phyloP scores from a whole-genome alignment of 2,797 vertebrate species.

The Pantherophis alleghaniensis region DNA sequence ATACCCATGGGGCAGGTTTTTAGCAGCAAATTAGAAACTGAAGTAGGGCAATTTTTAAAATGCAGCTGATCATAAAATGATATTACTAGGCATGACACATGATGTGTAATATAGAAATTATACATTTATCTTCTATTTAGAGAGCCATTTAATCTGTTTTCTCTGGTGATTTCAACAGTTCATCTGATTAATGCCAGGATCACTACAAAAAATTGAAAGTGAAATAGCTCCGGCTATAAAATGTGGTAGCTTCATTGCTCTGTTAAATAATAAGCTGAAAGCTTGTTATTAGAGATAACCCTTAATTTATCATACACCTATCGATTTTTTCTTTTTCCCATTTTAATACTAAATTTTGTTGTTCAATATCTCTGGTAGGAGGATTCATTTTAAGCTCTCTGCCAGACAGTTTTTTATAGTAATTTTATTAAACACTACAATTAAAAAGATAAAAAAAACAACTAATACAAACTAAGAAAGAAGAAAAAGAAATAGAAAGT shows the following conservation, averaged over 20 bases:
- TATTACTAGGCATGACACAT: conserved; percentile 21
- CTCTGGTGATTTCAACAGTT: conserved; percentile 36
- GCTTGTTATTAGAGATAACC: conserved; percentile 17
- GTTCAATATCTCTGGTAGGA: conserved; percentile 14
- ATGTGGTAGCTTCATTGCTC: conserved; percentile 27
- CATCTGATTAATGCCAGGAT: conserved; percentile 51
- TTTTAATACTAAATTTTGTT: conserved; percentile 1
- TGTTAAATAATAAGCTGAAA: conserved; percentile 48
- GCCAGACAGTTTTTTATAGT: neutral
- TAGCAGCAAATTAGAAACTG: conserved; percentile 13
- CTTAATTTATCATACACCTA: conserved; percentile 17
- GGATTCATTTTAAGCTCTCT: neutral
- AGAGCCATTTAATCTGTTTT: conserved; percentile 51
- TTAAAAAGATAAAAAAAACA: neutral
- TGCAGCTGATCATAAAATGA: neutral
- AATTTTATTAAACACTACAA: neutral
- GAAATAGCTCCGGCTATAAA: conserved; percentile 49
- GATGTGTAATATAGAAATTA: conserved; percentile 20
- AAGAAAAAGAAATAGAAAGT: neutral
- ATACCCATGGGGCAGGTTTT: neutral
- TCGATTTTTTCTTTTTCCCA: neutral
- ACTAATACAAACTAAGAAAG: neutral
- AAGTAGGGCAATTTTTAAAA: conserved; percentile 24
- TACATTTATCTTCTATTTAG: conserved; percentile 43
- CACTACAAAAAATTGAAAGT: conserved; percentile 46